These are phyloP conservation scores for Microchrysa polita DNA, from an alignment of 2,888 invertebrate genomes.

Conservation along the genomic window DNA sequence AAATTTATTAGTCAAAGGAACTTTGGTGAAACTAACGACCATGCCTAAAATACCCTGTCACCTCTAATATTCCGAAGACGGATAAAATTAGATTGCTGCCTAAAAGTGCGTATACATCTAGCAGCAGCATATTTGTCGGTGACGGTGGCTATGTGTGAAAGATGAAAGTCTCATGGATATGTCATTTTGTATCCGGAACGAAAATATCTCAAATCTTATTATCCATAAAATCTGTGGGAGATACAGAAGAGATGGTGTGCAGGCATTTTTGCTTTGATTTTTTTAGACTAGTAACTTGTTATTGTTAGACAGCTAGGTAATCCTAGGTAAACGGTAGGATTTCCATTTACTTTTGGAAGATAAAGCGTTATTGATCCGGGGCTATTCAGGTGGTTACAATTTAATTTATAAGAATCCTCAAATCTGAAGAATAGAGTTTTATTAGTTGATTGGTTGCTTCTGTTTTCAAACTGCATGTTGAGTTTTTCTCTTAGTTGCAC, in stretches of 20 bases:
- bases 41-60: constrained; percentile 9
- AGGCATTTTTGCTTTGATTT: neutral
- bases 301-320: no score
- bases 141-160: neutral
- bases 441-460: no score
- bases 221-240: constrained; percentile 13
- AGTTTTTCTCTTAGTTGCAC: no score
- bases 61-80: neutral
- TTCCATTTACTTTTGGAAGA: constrained; percentile 7
- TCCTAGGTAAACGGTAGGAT: neutral
- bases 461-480: no score
- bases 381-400: no score
- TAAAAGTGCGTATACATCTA: no score
- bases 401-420: no score
- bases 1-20: constrained; percentile 18
- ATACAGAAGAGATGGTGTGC: neutral
- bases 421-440: no score
- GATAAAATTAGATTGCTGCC: neutral
- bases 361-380: neutral
- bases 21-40: constrained; percentile 24
- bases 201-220: constrained; percentile 21
- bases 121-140: constrained; percentile 1
- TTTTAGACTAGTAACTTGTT: no score
- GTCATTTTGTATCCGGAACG: constrained; percentile 10
- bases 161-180: constrained; percentile 10